A percentile compares a stretch with the other conserved stretches of the same genome.
Conservation (phyloP, 2,888 invertebrate species). For the Stratiomys singularior region DNA sequence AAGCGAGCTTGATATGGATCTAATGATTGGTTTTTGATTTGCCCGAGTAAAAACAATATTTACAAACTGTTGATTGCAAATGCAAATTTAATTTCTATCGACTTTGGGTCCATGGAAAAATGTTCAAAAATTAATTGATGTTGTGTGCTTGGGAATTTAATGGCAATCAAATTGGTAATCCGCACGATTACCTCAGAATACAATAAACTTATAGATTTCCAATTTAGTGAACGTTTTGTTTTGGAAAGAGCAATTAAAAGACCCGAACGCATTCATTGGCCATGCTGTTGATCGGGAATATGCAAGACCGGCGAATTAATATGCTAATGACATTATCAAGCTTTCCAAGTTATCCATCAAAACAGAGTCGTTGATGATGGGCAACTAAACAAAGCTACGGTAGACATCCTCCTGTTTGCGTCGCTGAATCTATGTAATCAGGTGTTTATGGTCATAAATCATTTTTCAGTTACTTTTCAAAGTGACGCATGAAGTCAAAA, state of each 20-base stretch:
- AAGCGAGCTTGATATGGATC: constrained; percentile 25
- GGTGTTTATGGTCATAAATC: no score
- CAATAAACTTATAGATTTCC: no score
- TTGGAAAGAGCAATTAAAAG: neutral
- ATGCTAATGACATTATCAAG: constrained; percentile 27
- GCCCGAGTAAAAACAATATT: neutral
- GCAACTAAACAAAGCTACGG: no score
- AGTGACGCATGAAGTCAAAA: no score
- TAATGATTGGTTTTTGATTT: constrained; percentile 35
- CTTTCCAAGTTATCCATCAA: neutral
- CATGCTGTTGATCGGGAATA: neutral
- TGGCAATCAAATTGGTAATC: neutral
- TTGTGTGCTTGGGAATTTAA: neutral
- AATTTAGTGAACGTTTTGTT: no score
- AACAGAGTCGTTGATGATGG: neutral
- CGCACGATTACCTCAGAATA: neutral
- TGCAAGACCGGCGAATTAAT: constrained; percentile 47
- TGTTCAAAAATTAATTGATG: constrained; percentile 21
- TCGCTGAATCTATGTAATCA: no score
- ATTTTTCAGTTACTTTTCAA: no score
- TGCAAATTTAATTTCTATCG: constrained; percentile 14
- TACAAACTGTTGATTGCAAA: constrained; percentile 41
- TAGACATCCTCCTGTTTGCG: no score
- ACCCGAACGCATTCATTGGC: neutral
- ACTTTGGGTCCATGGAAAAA: constrained; percentile 19